Percentiles rank a stretch among this genome's conserved stretches.
These are phyloP conservation scores for Cheilosia variabilis DNA, from an alignment of 2,888 invertebrate species.

Conservation along the genomic window DNA sequence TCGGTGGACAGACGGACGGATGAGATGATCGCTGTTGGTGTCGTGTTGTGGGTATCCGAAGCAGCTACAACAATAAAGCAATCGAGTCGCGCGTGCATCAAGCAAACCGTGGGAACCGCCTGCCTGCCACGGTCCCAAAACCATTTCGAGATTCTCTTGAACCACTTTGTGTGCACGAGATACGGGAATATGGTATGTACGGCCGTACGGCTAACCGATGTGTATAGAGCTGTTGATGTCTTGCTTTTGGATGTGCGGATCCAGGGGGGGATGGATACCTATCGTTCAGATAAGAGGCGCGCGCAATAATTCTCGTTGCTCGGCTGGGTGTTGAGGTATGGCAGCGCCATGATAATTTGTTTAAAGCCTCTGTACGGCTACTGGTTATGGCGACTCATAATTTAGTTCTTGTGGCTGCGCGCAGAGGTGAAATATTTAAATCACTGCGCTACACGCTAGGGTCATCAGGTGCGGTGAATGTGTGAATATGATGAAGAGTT, in stretches of 20 bases:
- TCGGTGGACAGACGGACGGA: slow-evolving; percentile 39
- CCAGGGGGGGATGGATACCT: slow-evolving; percentile 30
- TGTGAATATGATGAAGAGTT: slow-evolving; percentile 14
- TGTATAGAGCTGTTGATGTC: slow-evolving; percentile 38
- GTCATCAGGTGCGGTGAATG: slow-evolving; percentile 52
- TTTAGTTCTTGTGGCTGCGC: slow-evolving; percentile 14
- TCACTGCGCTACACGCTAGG: slow-evolving; percentile 52
- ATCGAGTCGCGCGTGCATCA: slow-evolving; percentile 77
- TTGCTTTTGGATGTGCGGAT: slow-evolving; percentile 10
- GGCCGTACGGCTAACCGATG: slow-evolving; percentile 27
- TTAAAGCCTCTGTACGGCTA: slow-evolving; percentile 50
- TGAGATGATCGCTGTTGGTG: slow-evolving; percentile 35
- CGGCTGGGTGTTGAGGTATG: slow-evolving; percentile 57
- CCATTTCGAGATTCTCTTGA: slow-evolving; percentile 76
- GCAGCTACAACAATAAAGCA: slow-evolving; percentile 72
- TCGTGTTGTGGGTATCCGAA: slow-evolving; percentile 65
- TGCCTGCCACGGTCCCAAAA: slow-evolving; percentile 77
- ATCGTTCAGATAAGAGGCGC: slow-evolving; percentile 34
- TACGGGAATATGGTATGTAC: slow-evolving; percentile 31
- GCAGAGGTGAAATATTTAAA: slow-evolving; percentile 69
- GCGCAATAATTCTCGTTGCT: slow-evolving; percentile 57
- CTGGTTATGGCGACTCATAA: slow-evolving; percentile 42
- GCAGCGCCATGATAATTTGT: slow-evolving; percentile 63
- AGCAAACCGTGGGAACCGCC: slow-evolving; percentile 77
- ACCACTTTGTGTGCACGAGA: slow-evolving; percentile 73